These are phyloP conservation scores for Anseranas semipalmata DNA, from an alignment of 2,113 vertebrate genomes.

Conservation along the genomic window DNA sequence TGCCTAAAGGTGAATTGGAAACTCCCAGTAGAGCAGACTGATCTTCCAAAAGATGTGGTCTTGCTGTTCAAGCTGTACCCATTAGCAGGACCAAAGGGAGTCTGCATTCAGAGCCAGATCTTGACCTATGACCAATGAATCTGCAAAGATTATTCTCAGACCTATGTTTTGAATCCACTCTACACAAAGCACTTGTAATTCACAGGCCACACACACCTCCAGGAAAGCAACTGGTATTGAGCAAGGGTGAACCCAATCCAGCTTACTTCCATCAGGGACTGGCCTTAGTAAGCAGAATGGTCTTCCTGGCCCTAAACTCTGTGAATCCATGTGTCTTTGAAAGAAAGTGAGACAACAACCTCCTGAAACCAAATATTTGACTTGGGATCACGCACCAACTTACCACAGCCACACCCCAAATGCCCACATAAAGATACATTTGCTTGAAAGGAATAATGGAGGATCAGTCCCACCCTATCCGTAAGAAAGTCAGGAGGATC, in stretches of 20 bases:
- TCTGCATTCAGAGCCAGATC: background rate
- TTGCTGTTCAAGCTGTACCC: background rate
- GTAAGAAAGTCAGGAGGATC: background rate
- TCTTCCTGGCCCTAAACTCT: background rate
- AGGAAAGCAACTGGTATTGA: background rate
- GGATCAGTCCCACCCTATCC: background rate
- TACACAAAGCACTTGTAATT: background rate
- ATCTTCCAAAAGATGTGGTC: background rate
- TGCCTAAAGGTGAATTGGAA: background rate
- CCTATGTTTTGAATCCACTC: background rate
- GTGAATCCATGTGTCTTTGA: background rate
- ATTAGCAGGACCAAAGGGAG: background rate
- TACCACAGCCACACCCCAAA: background rate
- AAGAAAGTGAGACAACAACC: background rate
- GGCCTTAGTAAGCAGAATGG: background rate
- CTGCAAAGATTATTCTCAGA: background rate
- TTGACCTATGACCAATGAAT: background rate
- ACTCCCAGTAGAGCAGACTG: background rate
- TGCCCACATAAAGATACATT: background rate
- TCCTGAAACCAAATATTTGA: background rate
- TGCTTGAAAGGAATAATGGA: background rate
- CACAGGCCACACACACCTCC: background rate
- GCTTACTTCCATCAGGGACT: background rate
- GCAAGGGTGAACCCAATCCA: background rate
- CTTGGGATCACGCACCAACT: background rate